Evolutionary conservation across 2,888 invertebrate species (phyloP), one percentile per base, ranked within the genome.

Genomic region (Pachycephus smyrnensis): DNA sequence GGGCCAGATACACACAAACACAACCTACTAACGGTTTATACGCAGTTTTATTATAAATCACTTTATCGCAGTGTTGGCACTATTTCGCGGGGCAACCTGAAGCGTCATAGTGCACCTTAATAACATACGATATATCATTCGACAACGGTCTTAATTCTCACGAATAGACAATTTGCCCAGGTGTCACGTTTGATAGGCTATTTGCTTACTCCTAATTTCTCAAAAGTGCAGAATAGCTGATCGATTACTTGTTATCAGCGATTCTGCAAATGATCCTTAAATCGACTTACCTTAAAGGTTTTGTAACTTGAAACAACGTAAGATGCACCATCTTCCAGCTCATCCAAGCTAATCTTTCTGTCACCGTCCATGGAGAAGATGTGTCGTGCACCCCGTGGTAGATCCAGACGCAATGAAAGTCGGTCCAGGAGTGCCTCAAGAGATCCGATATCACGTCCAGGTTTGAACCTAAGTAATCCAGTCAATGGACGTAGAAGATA

Each of bases 241-340:
- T 15, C 15, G 40, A 15, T 15, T 40, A 15, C 40, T 15, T 40
- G n/a, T 69, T 30, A 4, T 69, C 69, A 4, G 69, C 3, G 9
- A 30, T 32, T 69, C 3, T 68, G 40, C 40, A 40, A 40, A 6
- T 15, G 40, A 40, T 15, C 40, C 40, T 40, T 11, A 80, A 37
- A 76, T 68, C 31, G 73, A 90, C 94, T 94, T 92, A 97, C 97
- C 96, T 97, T 97, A 92, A 98, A 98, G 15, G 96, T 96, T 92
- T 97, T 97, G 90, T 96, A 97, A 6, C 97, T 97, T 12, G 98
- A 98, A 68, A 98, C 98, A 83, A 98, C 97, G 91, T 98, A 98
- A 12, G 96, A 96, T 31, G 96, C 96, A n/a, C 97, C 97, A 89
- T 98, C 97, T 89, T 97, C 96, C 81, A 98, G 92, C 89, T 98